Percentiles rank a stretch among this genome's conserved stretches.
These are phyloP conservation scores for Lithophane socia DNA, from an alignment of 2,888 invertebrate genomes.

Conservation along the genomic window DNA sequence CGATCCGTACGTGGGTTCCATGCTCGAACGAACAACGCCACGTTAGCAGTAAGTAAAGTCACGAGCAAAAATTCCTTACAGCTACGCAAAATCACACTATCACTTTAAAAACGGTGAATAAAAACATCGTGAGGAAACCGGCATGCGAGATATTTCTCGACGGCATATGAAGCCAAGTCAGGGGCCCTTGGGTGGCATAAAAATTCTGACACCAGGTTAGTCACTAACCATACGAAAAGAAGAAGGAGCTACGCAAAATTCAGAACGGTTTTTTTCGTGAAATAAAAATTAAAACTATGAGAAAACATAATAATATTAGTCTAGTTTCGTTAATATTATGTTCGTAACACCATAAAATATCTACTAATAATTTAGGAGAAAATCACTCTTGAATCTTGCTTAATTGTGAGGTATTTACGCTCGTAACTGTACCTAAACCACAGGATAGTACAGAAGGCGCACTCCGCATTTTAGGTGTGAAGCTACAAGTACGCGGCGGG, in stretches of 20 bases:
- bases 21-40: constrained; percentile 27
- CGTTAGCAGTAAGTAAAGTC: neutral
- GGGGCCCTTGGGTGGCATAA: no score
- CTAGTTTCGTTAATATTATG: no score
- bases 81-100: no score
- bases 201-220: no score
- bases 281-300: neutral
- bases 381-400: neutral
- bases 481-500: no score
- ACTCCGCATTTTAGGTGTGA: no score
- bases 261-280: neutral
- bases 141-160: no score
- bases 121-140: no score
- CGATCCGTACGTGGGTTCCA: constrained; percentile 41
- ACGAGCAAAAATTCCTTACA: neutral
- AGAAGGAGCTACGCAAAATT: neutral
- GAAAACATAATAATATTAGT: neutral
- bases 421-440: neutral
- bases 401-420: neutral
- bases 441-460: no score
- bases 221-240: no score
- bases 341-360: neutral
- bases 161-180: no score
- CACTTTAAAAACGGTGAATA: no score
- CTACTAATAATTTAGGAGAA: neutral